phyloP scores from a whole-genome alignment of 2,113 vertebrate genomes.

The Zapus hudsonius region DNA sequence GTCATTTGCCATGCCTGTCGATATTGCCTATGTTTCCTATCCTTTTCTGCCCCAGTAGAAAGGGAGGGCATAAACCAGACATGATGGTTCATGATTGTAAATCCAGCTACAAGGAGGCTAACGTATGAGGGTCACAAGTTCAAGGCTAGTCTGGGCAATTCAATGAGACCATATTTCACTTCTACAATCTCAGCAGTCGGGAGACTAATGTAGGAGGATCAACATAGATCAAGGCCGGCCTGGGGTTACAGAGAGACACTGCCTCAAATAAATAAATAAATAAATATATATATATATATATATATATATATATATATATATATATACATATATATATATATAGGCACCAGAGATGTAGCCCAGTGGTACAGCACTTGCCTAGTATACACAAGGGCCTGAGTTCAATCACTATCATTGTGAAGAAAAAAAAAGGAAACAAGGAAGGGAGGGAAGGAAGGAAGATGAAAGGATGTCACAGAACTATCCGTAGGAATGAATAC shows the following conservation, averaged over 20 bases:
- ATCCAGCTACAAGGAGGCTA: not conserved
- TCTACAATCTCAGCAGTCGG: no score
- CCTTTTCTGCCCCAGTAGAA: not conserved
- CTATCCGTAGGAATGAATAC: no score
- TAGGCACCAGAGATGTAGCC: not conserved
- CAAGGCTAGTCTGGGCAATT: not conserved
- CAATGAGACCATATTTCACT: not conserved
- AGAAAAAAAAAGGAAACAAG: no score
- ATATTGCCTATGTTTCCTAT: not conserved
- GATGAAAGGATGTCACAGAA: no score
- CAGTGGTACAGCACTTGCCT: not conserved
- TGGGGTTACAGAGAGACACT: no score
- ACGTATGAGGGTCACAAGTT: not conserved
- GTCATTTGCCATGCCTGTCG: not conserved
- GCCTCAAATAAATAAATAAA: no score
- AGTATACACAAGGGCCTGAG: not conserved
- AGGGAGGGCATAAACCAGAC: not conserved
- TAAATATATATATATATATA: no score
- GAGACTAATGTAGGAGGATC: no score
- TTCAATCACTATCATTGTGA: not conserved
- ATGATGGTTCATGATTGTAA: not conserved
- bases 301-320: no score
- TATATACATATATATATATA: no score
- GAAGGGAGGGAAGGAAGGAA: not conserved
- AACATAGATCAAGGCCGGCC: no score